Evolutionary conservation across 2,113 vertebrate genomes (phyloP), one percentile per base, ranked within the genome.

Genomic region (Coreoperca whiteheadi): DNA sequence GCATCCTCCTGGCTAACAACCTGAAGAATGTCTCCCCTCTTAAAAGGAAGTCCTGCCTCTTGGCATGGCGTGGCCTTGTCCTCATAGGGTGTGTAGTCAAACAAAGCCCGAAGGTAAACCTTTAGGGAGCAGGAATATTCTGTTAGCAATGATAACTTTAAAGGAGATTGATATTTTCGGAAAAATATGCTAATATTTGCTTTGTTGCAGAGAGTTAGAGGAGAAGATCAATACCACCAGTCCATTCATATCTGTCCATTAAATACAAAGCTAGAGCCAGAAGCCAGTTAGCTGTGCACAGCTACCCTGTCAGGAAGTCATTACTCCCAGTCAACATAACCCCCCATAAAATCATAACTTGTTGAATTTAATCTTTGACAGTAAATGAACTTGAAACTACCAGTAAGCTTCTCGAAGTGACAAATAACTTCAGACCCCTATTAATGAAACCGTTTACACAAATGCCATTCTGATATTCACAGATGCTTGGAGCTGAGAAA

Each of bases 21-120:
- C 83, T 99, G 97, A n/a, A 99, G 95, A 77, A 99, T 79, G 21
- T 99, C 97, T 6, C 97, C 91, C 1, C 94, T 92, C 32, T 95
- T 95, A 75, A 99, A 99, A 0, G 98, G 97, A 89, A 99, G 95
- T 46, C 98, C 98, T 0, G 98, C 98, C 86, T 99, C 98, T 86
- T 98, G 97, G 88, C 98, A 99, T 4, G 98, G 98, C 1, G 97
- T 98, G 78, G 98, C 98, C 88, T 96, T 97, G 94, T 99, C 98
- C 68, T 99, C 97, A 65, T 94, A 96, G 6, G 98, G 98, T 20
- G 95, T 95, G 78, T 99, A 99, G 94, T 97, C 96, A 88, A 99
- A 99, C 77, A 99, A 90, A 0, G 97, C 97, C 25, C 97, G 95
- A 86, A 99, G 96, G 82, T 97, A 98, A 18, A 98, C 97, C 98